Percentiles rank a stretch among this genome's conserved stretches.
phyloP scores from a whole-genome alignment of 1,140 invertebrate species.

The Manduca sexta region DNA sequence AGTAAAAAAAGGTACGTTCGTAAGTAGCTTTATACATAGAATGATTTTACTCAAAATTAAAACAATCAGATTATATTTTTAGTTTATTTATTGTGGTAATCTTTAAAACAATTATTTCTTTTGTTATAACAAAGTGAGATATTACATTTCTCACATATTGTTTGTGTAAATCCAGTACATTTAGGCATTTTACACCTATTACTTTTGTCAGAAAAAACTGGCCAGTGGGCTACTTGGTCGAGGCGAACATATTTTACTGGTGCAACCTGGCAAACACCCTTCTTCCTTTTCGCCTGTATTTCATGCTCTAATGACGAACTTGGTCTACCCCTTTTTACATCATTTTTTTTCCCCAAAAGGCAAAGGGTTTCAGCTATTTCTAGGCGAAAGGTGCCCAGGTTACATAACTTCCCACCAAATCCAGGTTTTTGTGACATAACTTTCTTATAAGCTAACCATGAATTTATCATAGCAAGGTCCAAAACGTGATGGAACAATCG shows the following conservation, averaged over 20 bases:
- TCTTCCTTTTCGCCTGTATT: slow-evolving; percentile 15
- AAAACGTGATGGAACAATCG: slow-evolving; percentile 23
- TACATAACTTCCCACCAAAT: slow-evolving; percentile 11
- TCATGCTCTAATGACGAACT: slow-evolving; percentile 11
- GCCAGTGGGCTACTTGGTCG: slow-evolving; percentile 12
- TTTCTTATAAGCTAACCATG: slow-evolving; percentile 15
- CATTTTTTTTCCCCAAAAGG: slow-evolving; percentile 16
- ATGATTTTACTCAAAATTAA: no score
- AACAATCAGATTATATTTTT: no score
- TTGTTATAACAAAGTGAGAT: slow-evolving; percentile 12
- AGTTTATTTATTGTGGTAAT: slow-evolving; percentile 7
- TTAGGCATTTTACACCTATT: slow-evolving; percentile 26
- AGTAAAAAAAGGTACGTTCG: neutral
- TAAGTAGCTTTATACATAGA: no score
- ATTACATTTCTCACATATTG: slow-evolving; percentile 15
- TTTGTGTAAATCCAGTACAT: slow-evolving; percentile 15
- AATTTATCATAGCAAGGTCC: slow-evolving; percentile 29
- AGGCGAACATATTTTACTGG: slow-evolving; percentile 13
- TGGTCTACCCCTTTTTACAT: slow-evolving; percentile 22
- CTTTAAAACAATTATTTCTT: slow-evolving; percentile 17
- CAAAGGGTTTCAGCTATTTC: slow-evolving; percentile 18
- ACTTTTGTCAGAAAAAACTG: slow-evolving; percentile 15
- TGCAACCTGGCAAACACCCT: no score
- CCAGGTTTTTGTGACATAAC: neutral
- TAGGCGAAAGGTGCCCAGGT: slow-evolving; percentile 9